A percentile compares a stretch with the other conserved stretches of the same genome.
Evolutionary conservation across 2,888 invertebrate genomes (phyloP).

Genomic region (Seira ritae): DNA sequence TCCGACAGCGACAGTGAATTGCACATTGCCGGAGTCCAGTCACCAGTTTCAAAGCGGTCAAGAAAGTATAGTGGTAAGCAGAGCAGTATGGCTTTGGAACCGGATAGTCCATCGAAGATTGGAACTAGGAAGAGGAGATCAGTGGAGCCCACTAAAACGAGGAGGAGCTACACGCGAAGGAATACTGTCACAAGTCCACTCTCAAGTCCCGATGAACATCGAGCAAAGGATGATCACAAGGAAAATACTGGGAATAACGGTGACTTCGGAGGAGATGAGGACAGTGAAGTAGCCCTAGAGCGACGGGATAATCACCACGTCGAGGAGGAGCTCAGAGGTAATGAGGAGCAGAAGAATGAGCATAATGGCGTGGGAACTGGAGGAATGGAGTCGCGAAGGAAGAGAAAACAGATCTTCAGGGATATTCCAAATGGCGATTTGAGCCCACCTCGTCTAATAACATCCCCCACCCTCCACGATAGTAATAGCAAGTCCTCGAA

Average conservation of each 20-base stretch:
- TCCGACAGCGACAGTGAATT: slow-evolving; percentile 68
- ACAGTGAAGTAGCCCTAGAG: slow-evolving; percentile 21
- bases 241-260: slow-evolving; percentile 23
- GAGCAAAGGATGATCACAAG: slow-evolving; percentile 38
- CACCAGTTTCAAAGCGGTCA: slow-evolving; percentile 57
- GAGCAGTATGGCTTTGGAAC: slow-evolving; percentile 21
- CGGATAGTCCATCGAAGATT: slow-evolving; percentile 52
- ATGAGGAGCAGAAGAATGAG: slow-evolving; percentile 26
- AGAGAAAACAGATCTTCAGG: slow-evolving; percentile 72
- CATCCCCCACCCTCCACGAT: slow-evolving; percentile 39
- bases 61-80: slow-evolving; percentile 63
- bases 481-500: slow-evolving; percentile 23
- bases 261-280: neutral
- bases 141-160: slow-evolving; percentile 46
- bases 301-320: slow-evolving; percentile 1
- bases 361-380: slow-evolving; percentile 19
- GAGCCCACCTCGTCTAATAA: slow-evolving; percentile 72
- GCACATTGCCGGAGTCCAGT: slow-evolving; percentile 21
- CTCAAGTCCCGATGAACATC: slow-evolving; percentile 39
- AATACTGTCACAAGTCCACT: slow-evolving; percentile 44
- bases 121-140: slow-evolving; percentile 59
- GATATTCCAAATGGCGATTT: slow-evolving; percentile 71
- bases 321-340: neutral
- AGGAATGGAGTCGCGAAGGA: slow-evolving; percentile 57
- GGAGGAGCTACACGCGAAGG: slow-evolving; percentile 64